Percentiles rank a stretch among this genome's conserved stretches.
Evolutionary conservation across 2,113 vertebrate species (phyloP).

Genomic region (Mungos mungo): DNA sequence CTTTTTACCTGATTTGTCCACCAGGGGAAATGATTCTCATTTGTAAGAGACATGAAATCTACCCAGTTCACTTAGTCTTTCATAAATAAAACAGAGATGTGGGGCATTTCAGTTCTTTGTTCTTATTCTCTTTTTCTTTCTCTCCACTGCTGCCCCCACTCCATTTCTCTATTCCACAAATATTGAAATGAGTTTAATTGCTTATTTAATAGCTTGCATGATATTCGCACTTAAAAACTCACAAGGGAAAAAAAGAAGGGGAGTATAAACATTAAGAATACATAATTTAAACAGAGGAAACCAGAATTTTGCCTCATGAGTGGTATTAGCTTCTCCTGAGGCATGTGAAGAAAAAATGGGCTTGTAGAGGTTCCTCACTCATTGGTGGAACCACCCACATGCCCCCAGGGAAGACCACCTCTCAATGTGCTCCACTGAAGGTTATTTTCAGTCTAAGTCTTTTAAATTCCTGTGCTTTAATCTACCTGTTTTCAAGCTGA

Average conservation of each 20-base stretch:
- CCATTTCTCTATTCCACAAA: neutral
- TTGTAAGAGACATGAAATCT: neutral
- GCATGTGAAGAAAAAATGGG: neutral
- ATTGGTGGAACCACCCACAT: neutral
- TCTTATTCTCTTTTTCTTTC: neutral
- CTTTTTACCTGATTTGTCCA: neutral
- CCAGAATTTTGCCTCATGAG: neutral
- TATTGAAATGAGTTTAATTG: conserved; percentile 32
- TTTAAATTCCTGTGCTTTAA: conserved; percentile 23
- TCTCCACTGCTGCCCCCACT: accelerated
- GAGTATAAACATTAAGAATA: neutral
- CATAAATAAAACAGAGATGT: neutral
- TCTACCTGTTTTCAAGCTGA: conserved; percentile 40
- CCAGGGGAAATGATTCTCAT: neutral
- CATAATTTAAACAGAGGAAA: neutral
- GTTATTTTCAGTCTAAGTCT: neutral
- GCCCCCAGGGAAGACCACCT: neutral
- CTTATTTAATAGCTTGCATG: conserved; percentile 8
- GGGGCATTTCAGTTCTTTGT: neutral
- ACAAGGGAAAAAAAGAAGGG: neutral
- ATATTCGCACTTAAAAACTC: conserved; percentile 31
- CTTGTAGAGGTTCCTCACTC: neutral
- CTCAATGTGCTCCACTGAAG: neutral
- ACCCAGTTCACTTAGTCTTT: neutral
- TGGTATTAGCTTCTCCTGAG: neutral